These are phyloP conservation scores for Gobius niger DNA, from an alignment of 2,113 vertebrate genomes.

Conservation along the genomic window DNA sequence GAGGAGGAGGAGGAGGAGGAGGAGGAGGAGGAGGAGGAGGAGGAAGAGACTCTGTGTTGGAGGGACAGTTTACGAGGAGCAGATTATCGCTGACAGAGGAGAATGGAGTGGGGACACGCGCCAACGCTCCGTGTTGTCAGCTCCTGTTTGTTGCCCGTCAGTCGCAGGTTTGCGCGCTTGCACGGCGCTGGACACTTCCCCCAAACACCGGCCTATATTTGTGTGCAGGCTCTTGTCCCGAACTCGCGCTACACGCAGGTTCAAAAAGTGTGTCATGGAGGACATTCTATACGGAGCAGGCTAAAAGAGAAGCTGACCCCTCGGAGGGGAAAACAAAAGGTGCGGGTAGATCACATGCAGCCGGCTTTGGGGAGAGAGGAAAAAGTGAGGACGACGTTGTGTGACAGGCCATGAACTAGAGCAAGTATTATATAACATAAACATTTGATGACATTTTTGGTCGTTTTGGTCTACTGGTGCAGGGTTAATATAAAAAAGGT, in stretches of 20 bases:
- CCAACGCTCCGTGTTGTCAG: slow-evolving; percentile 43
- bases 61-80: slow-evolving; percentile 45
- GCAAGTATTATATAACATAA: no score
- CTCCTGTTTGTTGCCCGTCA: slow-evolving; percentile 35
- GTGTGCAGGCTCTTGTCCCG: slow-evolving; percentile 23
- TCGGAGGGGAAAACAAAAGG: slow-evolving; percentile 22
- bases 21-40: not conserved
- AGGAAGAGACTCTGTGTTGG: slow-evolving; percentile 26
- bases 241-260: slow-evolving; percentile 26
- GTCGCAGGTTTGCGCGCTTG: slow-evolving; percentile 52
- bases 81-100: slow-evolving; percentile 74
- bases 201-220: not conserved
- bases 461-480: no score
- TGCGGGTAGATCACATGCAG: slow-evolving; percentile 5
- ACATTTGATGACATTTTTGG: no score
- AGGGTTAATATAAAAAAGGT: no score
- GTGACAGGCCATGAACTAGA: no score
- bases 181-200: slow-evolving; percentile 19
- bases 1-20: slow-evolving; percentile 32
- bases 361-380: not conserved
- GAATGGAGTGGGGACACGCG: slow-evolving; percentile 60
- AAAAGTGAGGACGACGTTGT: no score
- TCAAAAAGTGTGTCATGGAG: slow-evolving; percentile 36
- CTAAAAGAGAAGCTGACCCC: slow-evolving; percentile 18
- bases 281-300: slow-evolving; percentile 36